phyloP scores from a whole-genome alignment of 2,113 vertebrate genomes.

The Tetrao urogallus region DNA sequence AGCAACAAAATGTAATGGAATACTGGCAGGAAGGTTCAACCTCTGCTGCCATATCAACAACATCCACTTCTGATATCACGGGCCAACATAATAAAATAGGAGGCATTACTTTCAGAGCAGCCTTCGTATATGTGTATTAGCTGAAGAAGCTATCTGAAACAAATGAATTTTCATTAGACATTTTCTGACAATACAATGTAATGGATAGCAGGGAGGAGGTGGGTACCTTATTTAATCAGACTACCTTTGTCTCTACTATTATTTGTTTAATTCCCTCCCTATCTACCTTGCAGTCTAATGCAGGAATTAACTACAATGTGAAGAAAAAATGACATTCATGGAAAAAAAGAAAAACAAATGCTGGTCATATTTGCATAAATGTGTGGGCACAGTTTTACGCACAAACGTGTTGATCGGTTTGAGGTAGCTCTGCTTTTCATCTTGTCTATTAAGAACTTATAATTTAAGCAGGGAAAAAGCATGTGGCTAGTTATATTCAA shows the following conservation, averaged over 20 bases:
- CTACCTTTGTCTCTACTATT: background rate
- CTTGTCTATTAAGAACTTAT: background rate
- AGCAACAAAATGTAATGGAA: too few relatives aligned
- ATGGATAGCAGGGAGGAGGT: background rate
- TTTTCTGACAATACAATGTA: background rate
- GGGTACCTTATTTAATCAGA: background rate
- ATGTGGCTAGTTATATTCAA: background rate
- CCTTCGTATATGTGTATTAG: background rate
- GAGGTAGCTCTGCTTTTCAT: background rate
- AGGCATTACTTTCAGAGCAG: too few relatives aligned
- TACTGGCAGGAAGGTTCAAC: too few relatives aligned
- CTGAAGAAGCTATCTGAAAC: background rate
- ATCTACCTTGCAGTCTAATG: background rate
- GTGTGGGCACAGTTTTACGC: background rate
- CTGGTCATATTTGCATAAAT: background rate
- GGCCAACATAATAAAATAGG: too few relatives aligned
- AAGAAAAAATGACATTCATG: background rate
- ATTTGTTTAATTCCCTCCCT: conserved; percentile 1
- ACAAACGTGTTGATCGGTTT: background rate
- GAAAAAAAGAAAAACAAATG: conserved; percentile 15
- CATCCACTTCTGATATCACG: too few relatives aligned
- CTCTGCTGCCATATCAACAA: too few relatives aligned
- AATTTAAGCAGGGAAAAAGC: background rate
- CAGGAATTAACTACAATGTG: background rate
- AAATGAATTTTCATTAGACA: conserved; percentile 18